phyloP scores from a whole-genome alignment of 2,888 invertebrate genomes.

The Eremobia ochroleuca region DNA sequence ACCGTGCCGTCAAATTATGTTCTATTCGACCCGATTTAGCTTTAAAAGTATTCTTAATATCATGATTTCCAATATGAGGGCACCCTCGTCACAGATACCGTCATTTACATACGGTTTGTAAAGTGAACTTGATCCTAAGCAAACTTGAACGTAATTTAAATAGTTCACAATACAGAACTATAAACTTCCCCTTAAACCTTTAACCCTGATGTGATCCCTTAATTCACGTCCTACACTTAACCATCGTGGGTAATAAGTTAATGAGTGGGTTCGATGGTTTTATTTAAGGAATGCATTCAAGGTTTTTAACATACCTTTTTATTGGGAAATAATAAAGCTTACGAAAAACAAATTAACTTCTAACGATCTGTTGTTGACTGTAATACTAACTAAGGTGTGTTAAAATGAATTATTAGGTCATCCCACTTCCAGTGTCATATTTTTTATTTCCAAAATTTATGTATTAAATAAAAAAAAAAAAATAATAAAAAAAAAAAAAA shows the following conservation, averaged over 20 bases:
- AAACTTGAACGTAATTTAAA: slow-evolving; percentile 4
- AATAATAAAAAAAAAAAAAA: no score
- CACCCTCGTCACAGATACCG: slow-evolving; percentile 22
- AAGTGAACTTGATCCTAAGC: background rate
- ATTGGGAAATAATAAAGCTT: no score
- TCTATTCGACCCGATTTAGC: background rate
- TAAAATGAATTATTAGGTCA: no score
- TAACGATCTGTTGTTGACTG: no score
- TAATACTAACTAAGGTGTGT: no score
- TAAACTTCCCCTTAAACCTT: background rate
- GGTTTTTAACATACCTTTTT: background rate
- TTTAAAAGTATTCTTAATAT: background rate
- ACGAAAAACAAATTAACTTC: no score
- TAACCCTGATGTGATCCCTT: slow-evolving; percentile 4
- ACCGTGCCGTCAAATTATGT: no score
- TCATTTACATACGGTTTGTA: slow-evolving; percentile 5
- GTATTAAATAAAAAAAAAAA: no score
- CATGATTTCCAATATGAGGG: background rate
- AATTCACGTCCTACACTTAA: background rate
- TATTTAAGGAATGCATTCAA: background rate
- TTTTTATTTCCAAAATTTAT: no score
- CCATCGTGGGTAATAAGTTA: background rate
- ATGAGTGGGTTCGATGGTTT: background rate
- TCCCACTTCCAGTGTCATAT: no score
- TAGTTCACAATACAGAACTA: slow-evolving; percentile 7